Conservation (phyloP, 2,888 invertebrate genomes). For the Cryptocheilus praepositus region DNA sequence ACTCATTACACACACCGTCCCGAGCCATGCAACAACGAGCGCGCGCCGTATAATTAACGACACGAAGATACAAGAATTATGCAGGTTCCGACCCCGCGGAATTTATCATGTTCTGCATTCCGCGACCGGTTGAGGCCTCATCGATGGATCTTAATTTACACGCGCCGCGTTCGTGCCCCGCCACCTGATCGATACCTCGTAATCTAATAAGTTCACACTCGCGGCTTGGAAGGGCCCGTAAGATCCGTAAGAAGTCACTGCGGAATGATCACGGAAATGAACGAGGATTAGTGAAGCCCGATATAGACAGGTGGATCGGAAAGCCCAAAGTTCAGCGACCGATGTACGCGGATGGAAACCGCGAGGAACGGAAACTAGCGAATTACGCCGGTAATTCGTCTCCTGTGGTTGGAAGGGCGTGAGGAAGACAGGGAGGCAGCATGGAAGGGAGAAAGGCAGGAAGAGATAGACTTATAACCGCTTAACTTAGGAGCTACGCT, state of each 20-base stretch:
- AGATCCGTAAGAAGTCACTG: too few species aligned
- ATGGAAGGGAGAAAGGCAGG: not conserved
- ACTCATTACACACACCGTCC: constrained; percentile 51
- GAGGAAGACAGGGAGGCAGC: too few species aligned
- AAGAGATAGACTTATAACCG: too few species aligned
- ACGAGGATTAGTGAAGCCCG: too few species aligned
- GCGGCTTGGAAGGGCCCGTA: too few species aligned
- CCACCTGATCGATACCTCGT: not conserved
- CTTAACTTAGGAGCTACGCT: not conserved
- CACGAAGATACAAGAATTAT: constrained; percentile 34
- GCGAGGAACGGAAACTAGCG: too few species aligned
- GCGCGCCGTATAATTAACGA: constrained; percentile 54
- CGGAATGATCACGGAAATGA: too few species aligned
- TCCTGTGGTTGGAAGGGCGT: too few species aligned
- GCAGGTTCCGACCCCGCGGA: constrained; percentile 20
- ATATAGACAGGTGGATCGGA: too few species aligned
- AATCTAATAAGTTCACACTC: not conserved
- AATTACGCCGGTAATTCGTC: too few species aligned
- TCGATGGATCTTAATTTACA: constrained; percentile 3
- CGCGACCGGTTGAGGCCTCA: constrained; percentile 10
- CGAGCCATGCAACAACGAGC: constrained; percentile 29
- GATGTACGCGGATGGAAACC: too few species aligned
- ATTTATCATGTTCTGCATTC: constrained; percentile 21
- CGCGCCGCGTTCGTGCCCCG: not conserved
- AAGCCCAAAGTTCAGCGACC: too few species aligned